Evolutionary conservation across 92 coral and sea anemone genomes (phyloP).

Genomic region (Zoanthus sociatus): DNA sequence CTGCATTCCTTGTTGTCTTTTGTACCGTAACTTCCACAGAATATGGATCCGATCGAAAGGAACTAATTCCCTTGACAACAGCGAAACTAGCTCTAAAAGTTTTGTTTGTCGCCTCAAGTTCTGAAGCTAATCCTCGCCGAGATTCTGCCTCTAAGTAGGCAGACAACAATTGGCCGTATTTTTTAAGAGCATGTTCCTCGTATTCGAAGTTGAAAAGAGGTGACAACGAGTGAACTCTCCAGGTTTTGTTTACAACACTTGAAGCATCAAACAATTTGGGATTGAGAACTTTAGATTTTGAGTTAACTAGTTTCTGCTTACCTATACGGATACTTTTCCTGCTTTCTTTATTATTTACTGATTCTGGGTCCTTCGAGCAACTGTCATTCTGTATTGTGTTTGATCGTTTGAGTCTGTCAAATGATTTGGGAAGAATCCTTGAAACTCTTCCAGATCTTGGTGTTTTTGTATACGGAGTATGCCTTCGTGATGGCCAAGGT

Average conservation of each 20-base stretch:
- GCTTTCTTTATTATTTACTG: background rate
- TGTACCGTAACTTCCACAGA: conserved; percentile 73
- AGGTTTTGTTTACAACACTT: conserved; percentile 79
- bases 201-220: conserved; percentile 79
- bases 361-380: conserved; percentile 9
- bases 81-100: conserved; percentile 63
- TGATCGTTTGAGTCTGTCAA: conserved; percentile 2
- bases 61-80: conserved; percentile 61
- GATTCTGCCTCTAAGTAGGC: conserved; percentile 64
- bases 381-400: conserved; percentile 12
- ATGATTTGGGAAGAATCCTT: conserved; percentile 51
- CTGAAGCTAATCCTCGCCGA: conserved; percentile 46
- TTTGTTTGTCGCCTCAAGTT: conserved; percentile 40
- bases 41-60: conserved; percentile 62
- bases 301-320: background rate
- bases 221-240: conserved; percentile 84
- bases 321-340: background rate
- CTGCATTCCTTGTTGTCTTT: conserved; percentile 21
- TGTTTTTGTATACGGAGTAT: conserved; percentile 84
- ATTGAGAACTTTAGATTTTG: background rate
- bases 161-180: conserved; percentile 64
- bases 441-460: conserved; percentile 75
- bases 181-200: conserved; percentile 60
- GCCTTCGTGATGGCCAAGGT: conserved; percentile 80
- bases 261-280: conserved; percentile 44